These are phyloP conservation scores for Coranthus polyacanthus DNA, from an alignment of 2,797 vertebrate species.

Conservation along the genomic window DNA sequence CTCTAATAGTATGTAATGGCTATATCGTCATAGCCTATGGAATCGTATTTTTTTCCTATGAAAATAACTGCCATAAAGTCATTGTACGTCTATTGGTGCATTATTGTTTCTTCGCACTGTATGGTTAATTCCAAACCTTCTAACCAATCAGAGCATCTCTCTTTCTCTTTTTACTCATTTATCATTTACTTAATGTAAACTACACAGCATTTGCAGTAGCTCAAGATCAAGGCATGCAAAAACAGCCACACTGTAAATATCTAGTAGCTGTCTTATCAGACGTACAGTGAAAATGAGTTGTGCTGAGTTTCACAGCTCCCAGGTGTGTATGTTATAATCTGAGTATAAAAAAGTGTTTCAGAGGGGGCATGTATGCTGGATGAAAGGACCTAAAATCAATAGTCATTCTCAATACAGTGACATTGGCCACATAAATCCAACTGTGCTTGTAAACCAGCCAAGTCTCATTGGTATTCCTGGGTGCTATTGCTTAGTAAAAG, in stretches of 20 bases:
- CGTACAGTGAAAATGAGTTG: too few species aligned
- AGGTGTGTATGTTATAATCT: background rate
- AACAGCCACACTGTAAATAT: too few species aligned
- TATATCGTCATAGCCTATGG: too few species aligned
- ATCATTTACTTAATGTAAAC: too few species aligned
- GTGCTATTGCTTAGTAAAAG: constrained; percentile 46
- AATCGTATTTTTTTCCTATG: too few species aligned
- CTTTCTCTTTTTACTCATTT: background rate
- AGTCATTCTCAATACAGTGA: constrained; percentile 29
- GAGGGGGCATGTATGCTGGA: background rate
- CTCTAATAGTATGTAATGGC: too few species aligned
- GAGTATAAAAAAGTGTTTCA: constrained; percentile 13
- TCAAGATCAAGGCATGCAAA: too few species aligned
- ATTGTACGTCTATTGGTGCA: too few species aligned
- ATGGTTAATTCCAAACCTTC: background rate
- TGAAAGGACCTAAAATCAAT: constrained; percentile 52
- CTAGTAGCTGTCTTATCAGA: too few species aligned
- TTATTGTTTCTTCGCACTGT: background rate
- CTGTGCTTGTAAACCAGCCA: constrained; percentile 47
- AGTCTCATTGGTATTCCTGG: constrained; percentile 65
- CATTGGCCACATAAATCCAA: constrained; percentile 51
- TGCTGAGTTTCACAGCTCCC: background rate
- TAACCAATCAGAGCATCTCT: background rate
- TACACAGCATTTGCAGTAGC: too few species aligned
- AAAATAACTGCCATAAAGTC: too few species aligned